Evolutionary conservation across 2,797 vertebrate genomes (phyloP).

Genomic region (Melanogrammus aeglefinus): DNA sequence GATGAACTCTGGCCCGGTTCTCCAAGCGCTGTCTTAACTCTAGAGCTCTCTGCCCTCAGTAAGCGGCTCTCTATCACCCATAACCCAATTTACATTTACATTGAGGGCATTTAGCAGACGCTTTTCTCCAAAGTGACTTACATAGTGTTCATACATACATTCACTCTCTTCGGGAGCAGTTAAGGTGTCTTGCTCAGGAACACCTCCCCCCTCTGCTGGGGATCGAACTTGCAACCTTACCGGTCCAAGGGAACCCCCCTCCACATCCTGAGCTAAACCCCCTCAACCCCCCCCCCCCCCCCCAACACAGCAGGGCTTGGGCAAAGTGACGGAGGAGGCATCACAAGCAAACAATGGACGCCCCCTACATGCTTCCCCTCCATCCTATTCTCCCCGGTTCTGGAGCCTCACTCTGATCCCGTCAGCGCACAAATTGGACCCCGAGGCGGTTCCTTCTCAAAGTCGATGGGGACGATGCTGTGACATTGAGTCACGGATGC

Average conservation of each 20-base stretch:
- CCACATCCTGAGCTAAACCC: too few relatives aligned
- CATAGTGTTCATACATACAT: too few relatives aligned
- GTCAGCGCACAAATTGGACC: slow-evolving; percentile 10
- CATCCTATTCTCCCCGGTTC: slow-evolving; percentile 18
- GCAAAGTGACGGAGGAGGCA: slow-evolving; percentile 4
- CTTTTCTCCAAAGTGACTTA: too few relatives aligned
- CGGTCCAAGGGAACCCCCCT: too few relatives aligned
- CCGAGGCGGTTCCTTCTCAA: slow-evolving; percentile 17
- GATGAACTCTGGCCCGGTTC: slow-evolving; percentile 56
- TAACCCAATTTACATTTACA: too few relatives aligned
- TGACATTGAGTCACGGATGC: slow-evolving; percentile 3
- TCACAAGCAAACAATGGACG: slow-evolving; percentile 25
- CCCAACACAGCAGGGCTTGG: neutral
- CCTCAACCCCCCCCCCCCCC: slow-evolving; percentile 14
- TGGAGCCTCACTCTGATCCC: slow-evolving; percentile 19
- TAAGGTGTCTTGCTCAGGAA: too few relatives aligned
- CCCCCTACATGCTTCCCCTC: slow-evolving; percentile 34
- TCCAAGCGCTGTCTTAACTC: slow-evolving; percentile 27
- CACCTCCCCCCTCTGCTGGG: too few relatives aligned
- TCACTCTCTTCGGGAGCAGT: too few relatives aligned
- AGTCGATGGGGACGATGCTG: slow-evolving; percentile 11
- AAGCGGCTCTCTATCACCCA: neutral
- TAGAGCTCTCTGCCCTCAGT: slow-evolving; percentile 35
- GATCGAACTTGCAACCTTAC: too few relatives aligned
- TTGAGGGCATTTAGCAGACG: too few relatives aligned